Base-by-base conservation (phyloP, 2,797 vertebrate species). In the Alfaro cultratus region DNA sequence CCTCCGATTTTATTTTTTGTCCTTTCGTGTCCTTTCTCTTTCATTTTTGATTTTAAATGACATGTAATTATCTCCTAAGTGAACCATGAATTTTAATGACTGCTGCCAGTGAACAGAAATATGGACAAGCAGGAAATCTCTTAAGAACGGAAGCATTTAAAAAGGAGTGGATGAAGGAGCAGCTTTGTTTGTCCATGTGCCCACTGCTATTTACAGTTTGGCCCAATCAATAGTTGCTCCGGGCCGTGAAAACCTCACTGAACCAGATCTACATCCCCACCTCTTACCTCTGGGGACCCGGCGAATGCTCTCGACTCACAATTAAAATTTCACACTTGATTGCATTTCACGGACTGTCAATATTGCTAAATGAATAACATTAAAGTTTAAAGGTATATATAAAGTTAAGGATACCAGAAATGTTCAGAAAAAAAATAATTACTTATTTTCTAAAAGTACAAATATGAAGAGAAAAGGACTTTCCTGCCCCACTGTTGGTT, bases 291-390 rank as follows among this genome's bases (percentile, higher is more conserved):
- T 16, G 89, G 74, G 79, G 93, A 93, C 80, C 79, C 18, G 62
- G 6, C 74, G 85, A 88, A 80, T 82, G 85, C 92, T 90, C 91
- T 91, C 82, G 71, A 81, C 85, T 90, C 90, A 92, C 93, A 95
- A 94, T 94, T 95, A 95, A 94, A 94, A 94, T 89, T 91, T 93
- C 88, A 93, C 90, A 86, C 92, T 89, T 41, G 82, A 90, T 84
- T 92, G 90, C 84, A 34, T 83, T 86, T 82, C 74, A 67, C 86
- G 87, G 87, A 84, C 86, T 86, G 88, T 92, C 91, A 89, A 92
- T 94, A 94, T 85, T 83, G 85, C 72, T 83, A 91, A 92, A 89
- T 87, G 78, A 92, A 91, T 87, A 88, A 82, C 62, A 74, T 80
- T 85, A 81, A 87, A 86, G 87, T 93, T 90, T 82, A 67, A 81